These are phyloP conservation scores for Falco punctatus DNA, from an alignment of 2,113 vertebrate genomes.

Conservation along the genomic window DNA sequence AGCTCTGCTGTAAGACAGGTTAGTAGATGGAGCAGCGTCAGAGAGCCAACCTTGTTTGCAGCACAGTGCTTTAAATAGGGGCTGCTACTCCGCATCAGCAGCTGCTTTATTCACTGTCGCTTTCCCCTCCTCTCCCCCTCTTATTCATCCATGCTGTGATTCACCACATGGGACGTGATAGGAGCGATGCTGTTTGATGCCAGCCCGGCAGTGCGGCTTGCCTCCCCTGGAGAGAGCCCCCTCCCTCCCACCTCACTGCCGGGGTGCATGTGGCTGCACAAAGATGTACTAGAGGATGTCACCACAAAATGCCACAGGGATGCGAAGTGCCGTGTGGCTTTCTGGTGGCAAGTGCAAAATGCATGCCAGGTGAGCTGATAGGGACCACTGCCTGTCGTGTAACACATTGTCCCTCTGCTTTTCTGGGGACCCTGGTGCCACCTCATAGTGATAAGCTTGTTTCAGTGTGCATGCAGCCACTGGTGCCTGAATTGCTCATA, in stretches of 20 bases:
- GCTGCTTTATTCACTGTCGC: not conserved
- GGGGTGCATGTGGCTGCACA: not conserved
- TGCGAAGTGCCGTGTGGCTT: not conserved
- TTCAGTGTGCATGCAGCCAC: not conserved
- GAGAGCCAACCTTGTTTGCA: not conserved
- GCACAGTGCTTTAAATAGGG: not conserved
- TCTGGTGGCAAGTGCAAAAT: not conserved
- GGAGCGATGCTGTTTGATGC: not conserved
- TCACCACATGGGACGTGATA: not conserved
- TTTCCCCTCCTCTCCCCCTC: no score
- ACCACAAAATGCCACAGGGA: not conserved
- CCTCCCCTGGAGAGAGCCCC: not conserved
- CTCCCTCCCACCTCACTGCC: not conserved
- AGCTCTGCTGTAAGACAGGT: not conserved
- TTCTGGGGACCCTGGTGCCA: not conserved
- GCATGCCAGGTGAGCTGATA: not conserved
- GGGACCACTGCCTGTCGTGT: not conserved
- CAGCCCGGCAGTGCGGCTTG: not conserved
- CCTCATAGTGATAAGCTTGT: not conserved
- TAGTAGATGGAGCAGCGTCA: not conserved
- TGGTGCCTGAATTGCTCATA: not conserved
- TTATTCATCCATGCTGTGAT: not conserved
- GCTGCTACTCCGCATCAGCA: not conserved
- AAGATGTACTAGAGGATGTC: not conserved
- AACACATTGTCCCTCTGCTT: fast-evolving